A percentile compares a stretch with the other conserved stretches of the same genome.
Conservation (phyloP, 2,888 invertebrate genomes). For the Ectemnius continuus region DNA sequence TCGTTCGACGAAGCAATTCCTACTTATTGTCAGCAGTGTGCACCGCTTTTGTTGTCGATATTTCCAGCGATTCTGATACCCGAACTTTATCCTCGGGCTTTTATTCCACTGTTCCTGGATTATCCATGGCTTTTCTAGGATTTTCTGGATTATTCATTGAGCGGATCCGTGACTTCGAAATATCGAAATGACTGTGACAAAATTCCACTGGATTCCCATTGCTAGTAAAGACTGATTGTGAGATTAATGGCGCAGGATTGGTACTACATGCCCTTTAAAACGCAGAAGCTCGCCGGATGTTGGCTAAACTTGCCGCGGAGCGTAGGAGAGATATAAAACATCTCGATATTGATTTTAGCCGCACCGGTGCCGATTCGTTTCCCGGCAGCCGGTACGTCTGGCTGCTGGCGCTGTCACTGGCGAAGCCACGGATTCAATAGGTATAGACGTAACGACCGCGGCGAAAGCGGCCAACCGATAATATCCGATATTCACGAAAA, state of each 20-base stretch:
- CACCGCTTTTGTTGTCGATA: background rate
- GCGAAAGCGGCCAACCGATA: slow-evolving; percentile 23
- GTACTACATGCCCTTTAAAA: background rate
- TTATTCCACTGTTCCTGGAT: too few relatives aligned
- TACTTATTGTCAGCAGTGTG: slow-evolving; percentile 1
- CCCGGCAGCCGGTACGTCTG: slow-evolving; percentile 9
- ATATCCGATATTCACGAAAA: slow-evolving; percentile 33
- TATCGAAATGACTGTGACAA: too few relatives aligned
- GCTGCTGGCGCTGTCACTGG: background rate
- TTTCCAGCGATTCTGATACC: background rate
- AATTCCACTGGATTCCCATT: too few relatives aligned
- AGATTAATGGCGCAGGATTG: too few relatives aligned
- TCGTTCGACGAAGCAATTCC: slow-evolving; percentile 7
- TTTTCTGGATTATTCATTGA: too few relatives aligned
- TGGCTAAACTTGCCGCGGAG: slow-evolving; percentile 9
- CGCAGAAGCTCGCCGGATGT: slow-evolving; percentile 5
- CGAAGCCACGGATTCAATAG: background rate
- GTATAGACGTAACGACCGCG: background rate
- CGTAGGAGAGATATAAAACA: slow-evolving; percentile 23
- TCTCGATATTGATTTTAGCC: slow-evolving; percentile 41
- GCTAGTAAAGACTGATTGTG: too few relatives aligned
- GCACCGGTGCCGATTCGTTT: slow-evolving; percentile 19
- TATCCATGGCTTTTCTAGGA: too few relatives aligned
- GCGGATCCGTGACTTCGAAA: too few relatives aligned
- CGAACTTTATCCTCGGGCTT: too few relatives aligned